A percentile compares a stretch with the other conserved stretches of the same genome.
phyloP scores from a whole-genome alignment of 1,140 invertebrate genomes.

The Lineus longissimus region DNA sequence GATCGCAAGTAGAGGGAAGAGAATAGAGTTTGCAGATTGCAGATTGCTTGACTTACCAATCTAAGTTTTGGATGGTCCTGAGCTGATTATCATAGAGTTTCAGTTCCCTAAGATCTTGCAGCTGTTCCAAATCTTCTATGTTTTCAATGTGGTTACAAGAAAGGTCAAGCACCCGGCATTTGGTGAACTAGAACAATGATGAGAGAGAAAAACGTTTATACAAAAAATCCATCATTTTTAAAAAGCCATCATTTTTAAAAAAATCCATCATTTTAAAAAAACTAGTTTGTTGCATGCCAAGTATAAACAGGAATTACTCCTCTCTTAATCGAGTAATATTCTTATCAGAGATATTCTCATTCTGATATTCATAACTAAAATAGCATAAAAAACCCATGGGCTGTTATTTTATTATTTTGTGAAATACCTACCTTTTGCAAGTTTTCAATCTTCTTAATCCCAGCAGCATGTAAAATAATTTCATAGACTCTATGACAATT shows the following conservation, averaged over 20 bases:
- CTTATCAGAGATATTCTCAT: too few relatives aligned
- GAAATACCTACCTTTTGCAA: constrained; percentile 33
- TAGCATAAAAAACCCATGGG: too few relatives aligned
- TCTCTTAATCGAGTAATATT: not conserved
- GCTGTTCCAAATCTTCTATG: constrained; percentile 34
- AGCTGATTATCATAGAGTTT: constrained; percentile 49
- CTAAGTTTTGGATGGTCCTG: constrained; percentile 35
- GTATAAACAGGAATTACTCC: not conserved
- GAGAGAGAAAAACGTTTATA: constrained; percentile 4
- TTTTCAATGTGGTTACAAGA: constrained; percentile 44
- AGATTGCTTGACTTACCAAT: constrained; percentile 33
- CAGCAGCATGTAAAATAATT: constrained; percentile 34
- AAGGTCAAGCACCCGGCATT: constrained; percentile 42
- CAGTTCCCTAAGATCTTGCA: constrained; percentile 40
- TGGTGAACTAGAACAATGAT: constrained; percentile 35
- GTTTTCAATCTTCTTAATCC: constrained; percentile 29
- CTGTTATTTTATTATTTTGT: too few relatives aligned
- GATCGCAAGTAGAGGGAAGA: too few relatives aligned
- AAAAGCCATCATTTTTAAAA: not conserved
- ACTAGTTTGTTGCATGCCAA: not conserved
- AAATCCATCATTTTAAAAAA: not conserved
- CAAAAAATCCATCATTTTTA: not conserved
- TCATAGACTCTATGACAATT: constrained; percentile 39
- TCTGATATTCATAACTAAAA: too few relatives aligned
- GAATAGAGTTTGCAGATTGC: too few relatives aligned